These are phyloP conservation scores for Acromyrmex heyeri DNA, from an alignment of 1,140 invertebrate species.

Conservation along the genomic window DNA sequence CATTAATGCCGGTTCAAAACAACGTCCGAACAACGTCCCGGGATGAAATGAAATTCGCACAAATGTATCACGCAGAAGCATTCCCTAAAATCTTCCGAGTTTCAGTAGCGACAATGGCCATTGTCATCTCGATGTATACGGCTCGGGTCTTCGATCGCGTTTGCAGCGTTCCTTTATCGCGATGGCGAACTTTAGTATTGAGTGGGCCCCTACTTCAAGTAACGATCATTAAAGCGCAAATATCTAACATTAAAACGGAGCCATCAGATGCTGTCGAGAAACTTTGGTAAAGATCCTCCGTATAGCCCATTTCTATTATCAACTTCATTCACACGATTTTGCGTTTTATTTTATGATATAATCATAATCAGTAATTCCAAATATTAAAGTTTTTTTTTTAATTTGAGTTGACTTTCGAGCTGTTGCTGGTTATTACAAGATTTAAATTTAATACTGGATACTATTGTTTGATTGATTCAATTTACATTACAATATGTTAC, in stretches of 20 bases:
- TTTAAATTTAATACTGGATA: no score
- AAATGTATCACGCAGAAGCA: conserved; percentile 66
- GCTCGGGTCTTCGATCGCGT: conserved; percentile 61
- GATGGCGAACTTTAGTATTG: conserved; percentile 52
- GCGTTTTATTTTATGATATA: not conserved
- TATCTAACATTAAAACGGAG: conserved; percentile 36
- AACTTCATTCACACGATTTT: not conserved
- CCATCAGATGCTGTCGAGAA: conserved; percentile 41
- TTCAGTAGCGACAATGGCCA: conserved; percentile 59
- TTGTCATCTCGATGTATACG: conserved; percentile 66
- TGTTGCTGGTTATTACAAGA: no score
- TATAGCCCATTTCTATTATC: conserved; percentile 3
- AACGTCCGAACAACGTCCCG: conserved; percentile 6
- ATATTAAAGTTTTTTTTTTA: not conserved
- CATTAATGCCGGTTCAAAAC: conserved; percentile 14
- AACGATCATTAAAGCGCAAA: conserved; percentile 56
- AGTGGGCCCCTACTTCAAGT: conserved; percentile 20
- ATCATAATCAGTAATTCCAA: not conserved
- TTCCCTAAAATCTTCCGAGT: conserved; percentile 52
- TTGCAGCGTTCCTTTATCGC: conserved; percentile 60
- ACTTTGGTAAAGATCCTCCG: conserved; percentile 16
- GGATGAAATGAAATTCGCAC: conserved; percentile 68
- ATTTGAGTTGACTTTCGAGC: no score
- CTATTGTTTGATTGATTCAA: no score
- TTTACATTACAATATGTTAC: no score